These are phyloP conservation scores for Colletes latitarsis DNA, from an alignment of 1,140 invertebrate genomes.

Conservation along the genomic window DNA sequence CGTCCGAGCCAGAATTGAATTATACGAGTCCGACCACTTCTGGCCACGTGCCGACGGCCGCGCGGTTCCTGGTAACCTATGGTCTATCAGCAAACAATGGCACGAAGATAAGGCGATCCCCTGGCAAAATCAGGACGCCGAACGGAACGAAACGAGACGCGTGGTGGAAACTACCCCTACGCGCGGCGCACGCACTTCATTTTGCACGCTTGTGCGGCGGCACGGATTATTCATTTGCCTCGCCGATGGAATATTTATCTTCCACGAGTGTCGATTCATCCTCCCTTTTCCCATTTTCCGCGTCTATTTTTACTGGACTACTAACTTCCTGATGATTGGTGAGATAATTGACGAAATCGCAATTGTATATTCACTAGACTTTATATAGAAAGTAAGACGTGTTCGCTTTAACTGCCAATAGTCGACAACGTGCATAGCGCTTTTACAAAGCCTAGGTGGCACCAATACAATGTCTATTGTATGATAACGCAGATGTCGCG, in stretches of 20 bases:
- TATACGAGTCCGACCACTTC: slow-evolving; percentile 61
- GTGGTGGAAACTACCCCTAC: neutral
- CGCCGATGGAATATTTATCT: neutral
- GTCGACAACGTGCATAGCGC: too few relatives aligned
- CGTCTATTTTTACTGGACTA: too few relatives aligned
- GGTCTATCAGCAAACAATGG: slow-evolving; percentile 63
- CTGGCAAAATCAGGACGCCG: slow-evolving; percentile 24
- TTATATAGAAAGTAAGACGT: too few relatives aligned
- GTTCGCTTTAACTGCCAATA: too few relatives aligned
- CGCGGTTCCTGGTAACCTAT: slow-evolving; percentile 50
- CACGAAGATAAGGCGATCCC: slow-evolving; percentile 45
- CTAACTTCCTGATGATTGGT: too few relatives aligned
- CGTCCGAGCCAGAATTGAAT: slow-evolving; percentile 58
- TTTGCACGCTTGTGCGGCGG: slow-evolving; percentile 9
- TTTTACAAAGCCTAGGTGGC: too few relatives aligned
- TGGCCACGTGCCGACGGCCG: slow-evolving; percentile 63
- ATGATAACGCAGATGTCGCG: too few relatives aligned
- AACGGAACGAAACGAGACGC: slow-evolving; percentile 23
- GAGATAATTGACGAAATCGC: too few relatives aligned
- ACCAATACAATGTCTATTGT: too few relatives aligned
- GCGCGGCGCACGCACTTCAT: neutral
- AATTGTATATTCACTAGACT: too few relatives aligned
- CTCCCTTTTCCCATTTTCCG: too few relatives aligned
- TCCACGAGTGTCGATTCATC: too few relatives aligned
- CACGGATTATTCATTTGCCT: neutral